These are phyloP conservation scores for Limnothrissa miodon DNA, from an alignment of 2,113 vertebrate genomes.

Conservation along the genomic window DNA sequence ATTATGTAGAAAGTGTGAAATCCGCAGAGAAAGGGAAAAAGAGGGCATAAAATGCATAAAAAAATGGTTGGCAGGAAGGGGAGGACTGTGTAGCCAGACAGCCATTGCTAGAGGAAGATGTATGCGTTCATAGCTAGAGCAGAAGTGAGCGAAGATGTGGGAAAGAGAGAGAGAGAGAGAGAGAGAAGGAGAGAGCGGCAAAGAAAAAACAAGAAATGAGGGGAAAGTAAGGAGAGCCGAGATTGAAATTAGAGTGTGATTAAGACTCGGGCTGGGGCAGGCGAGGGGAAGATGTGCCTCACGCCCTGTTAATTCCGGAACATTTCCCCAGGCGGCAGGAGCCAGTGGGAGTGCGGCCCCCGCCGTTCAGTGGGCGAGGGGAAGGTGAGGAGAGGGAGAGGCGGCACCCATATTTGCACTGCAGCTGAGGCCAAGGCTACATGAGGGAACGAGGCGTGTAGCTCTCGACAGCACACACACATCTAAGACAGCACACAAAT, in stretches of 20 bases:
- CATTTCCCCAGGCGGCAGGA: slow-evolving; percentile 11
- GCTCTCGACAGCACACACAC: no score
- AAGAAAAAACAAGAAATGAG: background rate
- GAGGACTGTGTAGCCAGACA: background rate
- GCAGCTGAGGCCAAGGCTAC: slow-evolving; percentile 9
- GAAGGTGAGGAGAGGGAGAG: background rate
- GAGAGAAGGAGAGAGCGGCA: background rate
- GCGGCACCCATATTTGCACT: background rate
- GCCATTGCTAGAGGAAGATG: background rate
- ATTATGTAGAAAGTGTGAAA: background rate
- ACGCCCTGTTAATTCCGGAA: slow-evolving; percentile 11
- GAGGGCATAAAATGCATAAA: background rate
- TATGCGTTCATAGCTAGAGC: background rate
- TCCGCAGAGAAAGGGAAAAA: background rate
- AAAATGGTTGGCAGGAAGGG: background rate
- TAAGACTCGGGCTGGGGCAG: background rate
- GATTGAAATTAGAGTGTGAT: background rate
- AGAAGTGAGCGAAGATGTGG: background rate
- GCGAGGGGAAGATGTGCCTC: background rate
- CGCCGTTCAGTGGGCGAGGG: background rate
- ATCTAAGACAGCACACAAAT: background rate
- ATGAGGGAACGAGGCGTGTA: background rate
- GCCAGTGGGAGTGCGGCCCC: background rate
- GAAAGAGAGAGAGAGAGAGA: background rate
- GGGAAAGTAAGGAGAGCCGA: background rate